Evolutionary conservation across 2,888 invertebrate genomes (phyloP), one percentile per base, ranked within the genome.

Genomic region (Tetramorium bicarinatum): DNA sequence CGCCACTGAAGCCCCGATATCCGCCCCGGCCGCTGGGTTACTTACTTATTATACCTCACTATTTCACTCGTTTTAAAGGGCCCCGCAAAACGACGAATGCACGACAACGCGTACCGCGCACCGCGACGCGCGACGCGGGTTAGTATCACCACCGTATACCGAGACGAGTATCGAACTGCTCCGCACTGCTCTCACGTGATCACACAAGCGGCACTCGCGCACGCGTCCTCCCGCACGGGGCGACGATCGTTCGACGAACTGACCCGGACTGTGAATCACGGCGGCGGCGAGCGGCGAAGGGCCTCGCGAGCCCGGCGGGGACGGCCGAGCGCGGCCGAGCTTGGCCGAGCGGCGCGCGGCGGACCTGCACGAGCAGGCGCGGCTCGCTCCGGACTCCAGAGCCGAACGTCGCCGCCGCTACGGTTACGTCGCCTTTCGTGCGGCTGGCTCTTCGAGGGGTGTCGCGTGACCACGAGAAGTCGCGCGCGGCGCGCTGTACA

Each of bases 211-310:
- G 62, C 86, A 90, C 87, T 83, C 87, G 89, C 89, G 89, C 90
- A 86, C 90, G 86, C 87, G 84, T 87, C 82, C 87, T 90, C 85
- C 84, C 87, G 29, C 29, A 81, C 71, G 84, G 67, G 77, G 79
- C 74, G 86, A 83, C 84, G 89, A 90, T 85, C 90, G 86, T 87
- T 86, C 89, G 87, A 81, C 85, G 84, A 89, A 89, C 90, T 90
- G 89, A 89, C 89, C 89, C 90, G 81, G 90, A 87, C 89, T 89
- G 89, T 89, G 89, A 89, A 84, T 90, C 90, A 89, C 82, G 77
- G 85, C 34, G 59, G 74, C 84, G 87, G 29, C 75, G 66, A 34
- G 79, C 44, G 64, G 84, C 87, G 85, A 84, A 82, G 84, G 80
- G 74, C 52, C 52, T 77, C 75, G 44, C 75, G 61, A 54, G 85